Evolutionary conservation across 2,113 vertebrate species (phyloP).

Genomic region (Dasypus novemcinctus): DNA sequence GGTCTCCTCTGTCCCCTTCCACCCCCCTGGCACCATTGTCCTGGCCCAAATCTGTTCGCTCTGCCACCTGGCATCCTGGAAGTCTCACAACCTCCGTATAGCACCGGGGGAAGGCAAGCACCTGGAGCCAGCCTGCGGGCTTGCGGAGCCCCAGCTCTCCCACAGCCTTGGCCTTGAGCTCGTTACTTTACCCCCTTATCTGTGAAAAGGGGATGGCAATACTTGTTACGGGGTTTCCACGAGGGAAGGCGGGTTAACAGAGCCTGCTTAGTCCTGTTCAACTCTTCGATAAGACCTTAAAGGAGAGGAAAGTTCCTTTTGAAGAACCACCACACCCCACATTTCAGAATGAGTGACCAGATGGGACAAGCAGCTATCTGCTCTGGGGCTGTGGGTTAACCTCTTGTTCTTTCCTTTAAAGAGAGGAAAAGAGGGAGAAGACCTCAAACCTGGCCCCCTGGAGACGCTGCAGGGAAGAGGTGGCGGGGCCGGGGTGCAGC

Average conservation of each 20-base stretch:
- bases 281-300: not conserved
- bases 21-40: not conserved
- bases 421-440: not conserved
- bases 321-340: accelerated
- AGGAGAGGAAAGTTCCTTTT: not conserved
- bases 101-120: not conserved
- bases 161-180: not conserved
- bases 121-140: not conserved
- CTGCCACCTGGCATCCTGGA: not conserved
- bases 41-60: accelerated
- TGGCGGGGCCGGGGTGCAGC: too few relatives aligned
- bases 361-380: not conserved
- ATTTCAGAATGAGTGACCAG: too few relatives aligned
- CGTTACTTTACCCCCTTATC: not conserved
- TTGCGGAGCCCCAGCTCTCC: not conserved
- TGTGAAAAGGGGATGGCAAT: not conserved
- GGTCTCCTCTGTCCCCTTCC: not conserved
- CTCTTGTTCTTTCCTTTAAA: not conserved
- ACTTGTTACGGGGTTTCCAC: accelerated
- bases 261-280: not conserved
- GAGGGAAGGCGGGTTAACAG: not conserved
- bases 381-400: not conserved
- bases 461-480: not conserved
- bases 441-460: not conserved
- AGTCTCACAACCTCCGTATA: accelerated